Evolutionary conservation across 2,797 vertebrate species (phyloP).

Genomic region (Potorous gilbertii): DNA sequence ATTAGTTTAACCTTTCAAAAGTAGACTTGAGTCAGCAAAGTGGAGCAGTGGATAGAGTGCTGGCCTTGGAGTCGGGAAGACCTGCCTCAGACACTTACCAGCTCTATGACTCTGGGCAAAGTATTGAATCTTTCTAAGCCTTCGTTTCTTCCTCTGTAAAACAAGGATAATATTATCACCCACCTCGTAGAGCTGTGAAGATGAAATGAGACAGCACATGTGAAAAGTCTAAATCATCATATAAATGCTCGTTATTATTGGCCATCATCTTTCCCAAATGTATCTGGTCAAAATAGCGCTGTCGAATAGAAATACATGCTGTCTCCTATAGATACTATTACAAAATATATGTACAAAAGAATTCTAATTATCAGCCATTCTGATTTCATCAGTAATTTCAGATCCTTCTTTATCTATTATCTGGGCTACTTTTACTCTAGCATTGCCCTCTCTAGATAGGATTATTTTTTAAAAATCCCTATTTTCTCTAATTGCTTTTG

Average conservation of each 20-base stretch:
- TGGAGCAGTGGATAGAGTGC: not conserved
- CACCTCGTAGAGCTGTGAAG: not conserved
- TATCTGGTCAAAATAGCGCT: not conserved
- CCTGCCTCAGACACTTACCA: not conserved
- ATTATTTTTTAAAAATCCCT: not conserved
- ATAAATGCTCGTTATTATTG: not conserved
- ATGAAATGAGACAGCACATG: not conserved
- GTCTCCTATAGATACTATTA: not conserved
- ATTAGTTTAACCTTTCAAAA: not conserved
- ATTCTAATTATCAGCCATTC: not conserved
- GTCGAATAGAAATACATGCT: not conserved
- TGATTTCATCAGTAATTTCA: not conserved
- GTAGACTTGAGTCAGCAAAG: not conserved
- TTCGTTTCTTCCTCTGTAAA: not conserved
- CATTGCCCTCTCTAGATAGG: not conserved
- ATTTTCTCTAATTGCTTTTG: not conserved
- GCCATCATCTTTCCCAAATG: not conserved
- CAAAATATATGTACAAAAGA: not conserved
- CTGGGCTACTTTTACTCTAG: not conserved
- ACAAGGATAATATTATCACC: not conserved
- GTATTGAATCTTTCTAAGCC: not conserved
- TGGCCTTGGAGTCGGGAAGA: not conserved
- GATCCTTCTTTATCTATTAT: fast-evolving
- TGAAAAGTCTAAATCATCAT: not conserved
- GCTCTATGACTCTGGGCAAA: not conserved